Percentiles rank a stretch among this genome's conserved stretches.
phyloP scores from a whole-genome alignment of 1,140 invertebrate species.

The Bicyclus anynana region DNA sequence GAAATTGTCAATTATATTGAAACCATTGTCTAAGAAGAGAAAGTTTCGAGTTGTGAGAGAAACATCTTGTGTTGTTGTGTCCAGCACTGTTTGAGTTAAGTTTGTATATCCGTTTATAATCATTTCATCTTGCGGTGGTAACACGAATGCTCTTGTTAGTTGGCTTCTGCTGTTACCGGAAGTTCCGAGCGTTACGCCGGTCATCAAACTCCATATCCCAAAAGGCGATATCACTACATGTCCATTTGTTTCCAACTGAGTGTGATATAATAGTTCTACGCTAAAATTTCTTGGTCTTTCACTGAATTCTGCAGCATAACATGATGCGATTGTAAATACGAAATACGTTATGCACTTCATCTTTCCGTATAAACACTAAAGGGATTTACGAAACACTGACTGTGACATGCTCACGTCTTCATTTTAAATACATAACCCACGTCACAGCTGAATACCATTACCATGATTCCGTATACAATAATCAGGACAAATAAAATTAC shows the following conservation, averaged over 20 bases:
- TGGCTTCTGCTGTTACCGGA: slow-evolving; percentile 33
- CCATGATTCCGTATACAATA: background rate
- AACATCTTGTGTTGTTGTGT: slow-evolving; percentile 41
- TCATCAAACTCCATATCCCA: slow-evolving; percentile 66
- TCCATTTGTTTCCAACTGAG: slow-evolving; percentile 44
- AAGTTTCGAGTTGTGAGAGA: slow-evolving; percentile 56
- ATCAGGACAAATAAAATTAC: background rate
- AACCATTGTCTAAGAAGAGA: slow-evolving; percentile 57
- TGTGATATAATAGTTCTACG: slow-evolving; percentile 55
- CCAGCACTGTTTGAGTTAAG: slow-evolving; percentile 45
- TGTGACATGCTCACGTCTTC: background rate
- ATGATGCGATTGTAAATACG: slow-evolving; percentile 31
- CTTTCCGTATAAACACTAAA: slow-evolving; percentile 28
- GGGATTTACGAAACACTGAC: slow-evolving; percentile 28
- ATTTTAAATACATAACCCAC: slow-evolving; percentile 23
- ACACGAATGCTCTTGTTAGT: slow-evolving; percentile 41
- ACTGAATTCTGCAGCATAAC: slow-evolving; percentile 53
- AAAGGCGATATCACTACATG: slow-evolving; percentile 67
- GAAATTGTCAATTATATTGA: slow-evolving; percentile 44
- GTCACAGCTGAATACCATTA: background rate
- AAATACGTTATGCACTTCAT: slow-evolving; percentile 38
- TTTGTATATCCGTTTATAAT: slow-evolving; percentile 51
- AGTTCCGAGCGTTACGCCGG: slow-evolving; percentile 52
- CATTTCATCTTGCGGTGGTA: slow-evolving; percentile 40
- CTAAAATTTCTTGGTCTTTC: slow-evolving; percentile 62